Evolutionary conservation across 2,113 vertebrate species (phyloP).

Genomic region (Otolemur garnettii): DNA sequence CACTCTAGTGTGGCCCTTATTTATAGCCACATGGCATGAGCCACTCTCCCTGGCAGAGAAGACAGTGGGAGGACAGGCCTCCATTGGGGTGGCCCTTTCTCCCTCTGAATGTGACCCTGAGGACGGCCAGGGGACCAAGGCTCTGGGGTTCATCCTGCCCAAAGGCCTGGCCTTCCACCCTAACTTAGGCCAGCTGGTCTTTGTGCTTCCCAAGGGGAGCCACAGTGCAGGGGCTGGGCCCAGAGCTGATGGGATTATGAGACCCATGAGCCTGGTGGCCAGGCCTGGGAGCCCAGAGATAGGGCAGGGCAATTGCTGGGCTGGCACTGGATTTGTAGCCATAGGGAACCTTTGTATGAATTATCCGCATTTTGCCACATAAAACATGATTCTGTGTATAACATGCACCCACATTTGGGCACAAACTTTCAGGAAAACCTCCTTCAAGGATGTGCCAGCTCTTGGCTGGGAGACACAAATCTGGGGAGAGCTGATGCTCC

Average conservation of each 20-base stretch:
- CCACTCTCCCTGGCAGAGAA: neutral
- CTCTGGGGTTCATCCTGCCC: neutral
- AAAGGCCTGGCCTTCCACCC: neutral
- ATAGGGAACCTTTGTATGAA: neutral
- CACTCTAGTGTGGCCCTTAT: neutral
- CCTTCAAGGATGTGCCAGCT: no score
- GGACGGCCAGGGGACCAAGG: neutral
- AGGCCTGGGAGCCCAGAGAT: neutral
- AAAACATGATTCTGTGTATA: no score
- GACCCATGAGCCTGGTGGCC: neutral
- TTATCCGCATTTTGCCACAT: neutral
- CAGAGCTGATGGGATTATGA: neutral
- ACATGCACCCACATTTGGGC: no score
- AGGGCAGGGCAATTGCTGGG: no score
- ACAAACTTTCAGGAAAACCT: no score
- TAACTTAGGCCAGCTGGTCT: neutral
- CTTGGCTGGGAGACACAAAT: no score
- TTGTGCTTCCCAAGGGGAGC: neutral
- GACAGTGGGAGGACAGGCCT: fast-evolving
- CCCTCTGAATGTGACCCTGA: neutral
- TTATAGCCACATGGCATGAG: neutral
- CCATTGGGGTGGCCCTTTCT: neutral
- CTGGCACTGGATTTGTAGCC: neutral
- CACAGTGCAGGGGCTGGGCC: neutral
- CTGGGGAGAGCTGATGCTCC: no score